These are phyloP conservation scores for Capitella teleta DNA, from an alignment of 1,140 invertebrate genomes.

Conservation along the genomic window DNA sequence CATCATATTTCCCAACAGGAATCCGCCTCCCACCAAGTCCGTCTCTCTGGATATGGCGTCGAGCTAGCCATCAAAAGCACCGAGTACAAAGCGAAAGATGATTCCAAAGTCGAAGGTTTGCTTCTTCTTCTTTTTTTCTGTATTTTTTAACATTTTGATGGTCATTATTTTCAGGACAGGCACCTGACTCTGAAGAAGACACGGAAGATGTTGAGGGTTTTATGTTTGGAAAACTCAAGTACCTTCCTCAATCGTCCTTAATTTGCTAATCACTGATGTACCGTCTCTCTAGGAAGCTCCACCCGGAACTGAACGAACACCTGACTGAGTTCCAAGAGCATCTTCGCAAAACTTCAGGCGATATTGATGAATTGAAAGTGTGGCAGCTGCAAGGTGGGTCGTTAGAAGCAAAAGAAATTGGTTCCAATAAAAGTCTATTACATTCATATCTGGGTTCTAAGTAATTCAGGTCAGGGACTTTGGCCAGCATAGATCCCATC, in stretches of 20 bases:
- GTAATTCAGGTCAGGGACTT: no score
- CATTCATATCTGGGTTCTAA: no score
- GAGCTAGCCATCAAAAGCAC: slow-evolving; percentile 98
- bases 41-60: slow-evolving; percentile 93
- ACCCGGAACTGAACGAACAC: slow-evolving; percentile 37
- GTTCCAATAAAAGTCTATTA: no score
- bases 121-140: slow-evolving; percentile 1
- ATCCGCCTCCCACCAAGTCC: slow-evolving; percentile 11
- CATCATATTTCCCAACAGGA: no score
- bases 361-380: slow-evolving; percentile 86
- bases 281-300: slow-evolving; percentile 27
- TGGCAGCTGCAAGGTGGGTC: slow-evolving; percentile 83
- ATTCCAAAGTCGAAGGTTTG: slow-evolving; percentile 58
- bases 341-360: slow-evolving; percentile 74
- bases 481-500: no score
- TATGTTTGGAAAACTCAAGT: slow-evolving; percentile 54
- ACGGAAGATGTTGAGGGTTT: slow-evolving; percentile 74
- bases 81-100: slow-evolving; percentile 98
- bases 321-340: slow-evolving; percentile 46
- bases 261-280: neutral
- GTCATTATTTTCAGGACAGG: no score
- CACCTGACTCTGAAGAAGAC: no score
- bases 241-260: neutral
- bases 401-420: no score
- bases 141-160: neutral